Base-by-base conservation (phyloP, 2,113 vertebrate species). In the Bothrops jararaca region DNA sequence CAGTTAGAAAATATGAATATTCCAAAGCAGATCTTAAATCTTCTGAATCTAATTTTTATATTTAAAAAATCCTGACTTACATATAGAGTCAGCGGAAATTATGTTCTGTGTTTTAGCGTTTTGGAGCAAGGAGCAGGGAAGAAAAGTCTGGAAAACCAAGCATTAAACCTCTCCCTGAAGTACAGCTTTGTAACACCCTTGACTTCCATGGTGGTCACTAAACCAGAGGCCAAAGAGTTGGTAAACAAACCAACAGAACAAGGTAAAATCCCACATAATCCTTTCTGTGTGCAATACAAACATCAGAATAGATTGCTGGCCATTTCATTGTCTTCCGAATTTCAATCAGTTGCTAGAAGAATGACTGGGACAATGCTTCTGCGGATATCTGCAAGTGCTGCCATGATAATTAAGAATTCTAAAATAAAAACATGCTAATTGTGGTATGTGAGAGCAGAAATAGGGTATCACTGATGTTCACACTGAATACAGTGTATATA, bases 191-290 rank as follows among this genome's bases (percentile, higher is more conserved):
- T 99, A 60, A 99, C 99, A 0, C 98, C 99, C 0, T 97, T 99
- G 94, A 99, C 99, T 0, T 99, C 99, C 88, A 98, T 99, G 99
- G 98, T 99, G 93, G 98, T 99, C 95, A 98, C 97, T 92, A 98
- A 98, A 92, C 98, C 98, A 0, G 11, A 96, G 23, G 96, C 91
- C 80, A 93, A 97, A 93, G 92, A 98, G 54, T 96, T 99, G 93
- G 98, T 98, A 5, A 97, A 98, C 95, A 99, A 99, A 94, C 97
- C 99, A 26, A 96, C 97, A 0, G 98, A 99, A 90, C 96, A 97
- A 92, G 97, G 98, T 98, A 95, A 95, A 45, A 26, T 11, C 34
- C 42, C 34, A 60, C 42, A 58, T 89, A 29, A 15, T 1, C 24
- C 5, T 56, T 6, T 22, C 64, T 34, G 23, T 29, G 42, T 1